These are phyloP conservation scores for Sebastes itinus DNA, from an alignment of 2,797 vertebrate species.

Conservation along the genomic window DNA sequence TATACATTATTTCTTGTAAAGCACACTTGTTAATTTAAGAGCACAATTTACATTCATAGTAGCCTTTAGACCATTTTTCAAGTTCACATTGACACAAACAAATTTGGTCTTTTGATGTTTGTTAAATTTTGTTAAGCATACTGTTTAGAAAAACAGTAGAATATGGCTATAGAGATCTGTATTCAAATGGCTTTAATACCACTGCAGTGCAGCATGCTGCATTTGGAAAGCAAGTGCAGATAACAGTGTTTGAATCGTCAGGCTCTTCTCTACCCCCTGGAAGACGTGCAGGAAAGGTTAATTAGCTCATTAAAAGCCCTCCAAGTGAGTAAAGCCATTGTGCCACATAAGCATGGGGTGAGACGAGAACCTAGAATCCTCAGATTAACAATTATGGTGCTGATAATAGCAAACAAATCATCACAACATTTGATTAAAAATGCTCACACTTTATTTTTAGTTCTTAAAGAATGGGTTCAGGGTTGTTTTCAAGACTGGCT, in stretches of 20 bases:
- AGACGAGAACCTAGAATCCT: conserved; percentile 27
- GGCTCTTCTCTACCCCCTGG: conserved; percentile 66
- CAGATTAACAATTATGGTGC: conserved; percentile 33
- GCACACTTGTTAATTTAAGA: conserved; percentile 35
- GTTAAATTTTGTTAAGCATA: conserved; percentile 14
- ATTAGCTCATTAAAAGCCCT: conserved; percentile 73
- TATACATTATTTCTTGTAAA: conserved; percentile 37
- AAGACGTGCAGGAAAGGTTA: conserved; percentile 76
- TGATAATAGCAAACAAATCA: conserved; percentile 37
- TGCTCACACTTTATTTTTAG: background rate
- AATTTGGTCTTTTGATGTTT: conserved; percentile 33
- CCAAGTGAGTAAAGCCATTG: conserved; percentile 64
- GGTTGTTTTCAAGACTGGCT: background rate
- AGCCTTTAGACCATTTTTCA: conserved; percentile 32
- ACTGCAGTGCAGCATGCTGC: conserved; percentile 60
- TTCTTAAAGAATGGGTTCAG: background rate
- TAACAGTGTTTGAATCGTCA: conserved; percentile 43
- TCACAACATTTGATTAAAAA: conserved; percentile 20
- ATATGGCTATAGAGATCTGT: conserved; percentile 66
- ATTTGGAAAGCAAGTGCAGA: conserved; percentile 59
- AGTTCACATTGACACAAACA: conserved; percentile 15
- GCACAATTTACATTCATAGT: conserved; percentile 57
- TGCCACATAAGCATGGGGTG: conserved; percentile 28
- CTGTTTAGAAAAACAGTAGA: conserved; percentile 35
- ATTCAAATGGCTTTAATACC: conserved; percentile 68